A percentile compares a stretch with the other conserved stretches of the same genome.
phyloP scores from a whole-genome alignment of 2,113 vertebrate species.

The Myocastor coypus region DNA sequence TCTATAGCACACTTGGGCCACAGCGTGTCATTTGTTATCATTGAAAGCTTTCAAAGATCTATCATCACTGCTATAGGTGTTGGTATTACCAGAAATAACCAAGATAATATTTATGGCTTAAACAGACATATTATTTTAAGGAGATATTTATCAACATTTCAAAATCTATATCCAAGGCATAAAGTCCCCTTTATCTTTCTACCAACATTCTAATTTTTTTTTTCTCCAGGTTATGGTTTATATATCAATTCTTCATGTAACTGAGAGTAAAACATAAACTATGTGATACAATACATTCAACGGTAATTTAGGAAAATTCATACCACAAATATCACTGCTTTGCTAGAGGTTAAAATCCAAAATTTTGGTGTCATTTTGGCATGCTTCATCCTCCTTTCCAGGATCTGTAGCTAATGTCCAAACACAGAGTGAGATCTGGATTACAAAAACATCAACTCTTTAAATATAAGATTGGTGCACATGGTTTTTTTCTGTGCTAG shows the following conservation, averaged over 20 bases:
- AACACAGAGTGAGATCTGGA: neutral
- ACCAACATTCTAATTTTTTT: neutral
- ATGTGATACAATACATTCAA: neutral
- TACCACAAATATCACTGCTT: neutral
- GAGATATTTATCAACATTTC: neutral
- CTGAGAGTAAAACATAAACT: conserved; percentile 35
- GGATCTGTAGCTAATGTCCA: neutral
- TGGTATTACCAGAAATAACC: neutral
- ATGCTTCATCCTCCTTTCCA: neutral
- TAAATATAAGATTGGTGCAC: neutral
- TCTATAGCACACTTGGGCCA: accelerated
- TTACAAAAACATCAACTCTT: neutral
- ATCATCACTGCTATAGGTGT: neutral
- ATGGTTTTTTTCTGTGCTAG: neutral
- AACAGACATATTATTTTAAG: neutral
- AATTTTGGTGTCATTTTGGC: neutral
- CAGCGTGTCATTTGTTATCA: neutral
- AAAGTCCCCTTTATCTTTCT: neutral
- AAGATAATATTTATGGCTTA: neutral
- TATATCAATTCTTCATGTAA: neutral
- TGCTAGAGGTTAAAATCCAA: neutral
- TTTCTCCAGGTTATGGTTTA: neutral
- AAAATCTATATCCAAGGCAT: neutral
- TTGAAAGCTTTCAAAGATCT: neutral
- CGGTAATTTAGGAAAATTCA: neutral